phyloP scores from a whole-genome alignment of 1,140 invertebrate species.

The Platorchestia sp. region DNA sequence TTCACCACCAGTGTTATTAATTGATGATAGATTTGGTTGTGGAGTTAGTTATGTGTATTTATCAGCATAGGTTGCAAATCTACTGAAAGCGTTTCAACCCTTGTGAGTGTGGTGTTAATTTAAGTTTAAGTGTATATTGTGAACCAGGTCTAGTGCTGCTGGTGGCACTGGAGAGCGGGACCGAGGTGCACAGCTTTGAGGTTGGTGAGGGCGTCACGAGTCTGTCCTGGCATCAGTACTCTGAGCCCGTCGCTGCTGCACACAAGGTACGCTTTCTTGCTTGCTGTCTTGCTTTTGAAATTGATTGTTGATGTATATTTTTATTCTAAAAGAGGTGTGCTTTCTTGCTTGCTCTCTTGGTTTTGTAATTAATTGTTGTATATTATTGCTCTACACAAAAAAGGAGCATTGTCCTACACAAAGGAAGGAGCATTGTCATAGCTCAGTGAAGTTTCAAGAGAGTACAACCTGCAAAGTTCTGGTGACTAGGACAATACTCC shows the following conservation, averaged over 20 bases:
- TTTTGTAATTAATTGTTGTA: no score
- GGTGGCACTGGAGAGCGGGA: constrained; percentile 90
- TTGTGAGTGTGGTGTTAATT: background rate
- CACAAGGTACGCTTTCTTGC: constrained; percentile 56
- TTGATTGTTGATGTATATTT: no score
- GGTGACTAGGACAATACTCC: no score
- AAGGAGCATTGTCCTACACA: no score
- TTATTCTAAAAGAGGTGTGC: no score
- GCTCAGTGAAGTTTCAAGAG: no score
- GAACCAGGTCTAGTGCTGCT: constrained; percentile 76
- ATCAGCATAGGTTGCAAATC: background rate
- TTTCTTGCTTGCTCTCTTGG: no score
- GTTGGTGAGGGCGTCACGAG: constrained; percentile 74
- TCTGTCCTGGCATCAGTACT: constrained; percentile 76
- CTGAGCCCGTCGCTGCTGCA: constrained; percentile 72
- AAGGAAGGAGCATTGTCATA: no score
- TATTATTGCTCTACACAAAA: no score
- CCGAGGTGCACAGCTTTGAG: constrained; percentile 80
- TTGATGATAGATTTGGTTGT: background rate
- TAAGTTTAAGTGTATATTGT: background rate
- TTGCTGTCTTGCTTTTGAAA: no score
- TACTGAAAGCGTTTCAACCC: background rate
- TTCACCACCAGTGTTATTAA: background rate
- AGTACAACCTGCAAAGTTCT: no score
- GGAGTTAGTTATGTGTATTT: background rate